Evolutionary conservation across 2,888 invertebrate species (phyloP).

Genomic region (Syrista parreyssii): DNA sequence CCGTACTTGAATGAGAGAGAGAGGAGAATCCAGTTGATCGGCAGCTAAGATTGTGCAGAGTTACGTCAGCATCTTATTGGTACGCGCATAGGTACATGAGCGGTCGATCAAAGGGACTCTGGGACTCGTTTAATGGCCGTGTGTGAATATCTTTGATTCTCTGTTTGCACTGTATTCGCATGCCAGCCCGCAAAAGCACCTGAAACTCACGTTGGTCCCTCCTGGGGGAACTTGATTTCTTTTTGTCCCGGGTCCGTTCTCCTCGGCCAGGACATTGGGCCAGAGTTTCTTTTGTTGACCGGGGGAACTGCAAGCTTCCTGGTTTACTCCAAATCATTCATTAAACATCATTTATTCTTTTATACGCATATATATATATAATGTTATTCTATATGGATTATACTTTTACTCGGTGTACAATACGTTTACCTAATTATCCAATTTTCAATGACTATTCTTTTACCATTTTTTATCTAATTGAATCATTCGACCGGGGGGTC

Average conservation of each 20-base stretch:
- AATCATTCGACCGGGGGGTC: not conserved
- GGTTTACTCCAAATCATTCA: not conserved
- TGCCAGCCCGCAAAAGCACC: not conserved
- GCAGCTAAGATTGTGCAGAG: conserved; percentile 55
- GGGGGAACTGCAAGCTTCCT: not conserved
- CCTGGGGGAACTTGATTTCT: not conserved
- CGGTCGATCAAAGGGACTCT: conserved; percentile 56
- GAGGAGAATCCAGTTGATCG: conserved; percentile 49
- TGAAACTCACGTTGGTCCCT: not conserved
- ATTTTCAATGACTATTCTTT: not conserved
- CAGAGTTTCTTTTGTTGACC: not conserved
- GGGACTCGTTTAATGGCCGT: conserved; percentile 52
- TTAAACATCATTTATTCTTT: not conserved
- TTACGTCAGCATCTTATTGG: conserved; percentile 63
- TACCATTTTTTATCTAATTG: not conserved
- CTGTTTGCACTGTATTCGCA: conserved; percentile 10
- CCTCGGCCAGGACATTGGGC: not conserved
- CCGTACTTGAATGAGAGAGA: conserved; percentile 16
- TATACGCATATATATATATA: not conserved
- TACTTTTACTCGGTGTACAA: not conserved
- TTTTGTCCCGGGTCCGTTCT: not conserved
- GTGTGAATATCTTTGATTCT: conserved; percentile 35
- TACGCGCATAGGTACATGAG: conserved; percentile 54
- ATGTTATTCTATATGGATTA: not conserved
- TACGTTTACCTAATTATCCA: not conserved